Conservation (phyloP, 2,113 vertebrate species). For the Scopus umbretta region DNA sequence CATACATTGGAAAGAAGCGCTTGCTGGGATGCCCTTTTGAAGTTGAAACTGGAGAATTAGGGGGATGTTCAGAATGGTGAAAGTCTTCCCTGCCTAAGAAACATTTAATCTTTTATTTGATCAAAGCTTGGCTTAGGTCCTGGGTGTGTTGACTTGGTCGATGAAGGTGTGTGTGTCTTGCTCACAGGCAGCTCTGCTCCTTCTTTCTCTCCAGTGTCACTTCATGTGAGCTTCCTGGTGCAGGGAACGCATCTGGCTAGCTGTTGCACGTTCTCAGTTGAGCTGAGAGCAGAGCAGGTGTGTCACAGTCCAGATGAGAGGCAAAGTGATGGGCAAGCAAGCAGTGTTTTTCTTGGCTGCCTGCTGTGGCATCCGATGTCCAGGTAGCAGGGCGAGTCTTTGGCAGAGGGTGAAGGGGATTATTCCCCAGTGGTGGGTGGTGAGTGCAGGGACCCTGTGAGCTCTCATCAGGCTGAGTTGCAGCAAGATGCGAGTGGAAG, state of each 20-base stretch:
- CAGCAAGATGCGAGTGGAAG: neutral
- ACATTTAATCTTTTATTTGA: neutral
- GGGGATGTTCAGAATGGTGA: neutral
- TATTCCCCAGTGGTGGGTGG: neutral
- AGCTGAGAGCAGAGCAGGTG: neutral
- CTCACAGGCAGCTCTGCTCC: neutral
- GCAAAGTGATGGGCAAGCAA: neutral
- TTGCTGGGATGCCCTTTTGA: neutral
- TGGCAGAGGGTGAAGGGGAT: neutral
- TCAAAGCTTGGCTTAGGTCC: neutral
- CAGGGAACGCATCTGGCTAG: neutral
- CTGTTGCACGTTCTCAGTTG: neutral
- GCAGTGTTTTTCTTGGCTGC: neutral
- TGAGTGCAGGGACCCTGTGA: neutral
- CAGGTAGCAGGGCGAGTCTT: neutral
- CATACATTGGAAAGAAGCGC: rapidly evolving
- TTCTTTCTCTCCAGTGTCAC: neutral
- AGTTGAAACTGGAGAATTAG: neutral
- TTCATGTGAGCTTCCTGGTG: neutral
- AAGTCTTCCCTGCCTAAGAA: neutral
- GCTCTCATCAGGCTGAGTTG: neutral
- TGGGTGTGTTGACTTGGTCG: rapidly evolving
- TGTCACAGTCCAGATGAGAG: neutral
- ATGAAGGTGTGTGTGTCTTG: neutral
- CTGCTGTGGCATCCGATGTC: rapidly evolving